Evolutionary conservation across 2,888 invertebrate species (phyloP).

Genomic region (Serrognathus titanus): DNA sequence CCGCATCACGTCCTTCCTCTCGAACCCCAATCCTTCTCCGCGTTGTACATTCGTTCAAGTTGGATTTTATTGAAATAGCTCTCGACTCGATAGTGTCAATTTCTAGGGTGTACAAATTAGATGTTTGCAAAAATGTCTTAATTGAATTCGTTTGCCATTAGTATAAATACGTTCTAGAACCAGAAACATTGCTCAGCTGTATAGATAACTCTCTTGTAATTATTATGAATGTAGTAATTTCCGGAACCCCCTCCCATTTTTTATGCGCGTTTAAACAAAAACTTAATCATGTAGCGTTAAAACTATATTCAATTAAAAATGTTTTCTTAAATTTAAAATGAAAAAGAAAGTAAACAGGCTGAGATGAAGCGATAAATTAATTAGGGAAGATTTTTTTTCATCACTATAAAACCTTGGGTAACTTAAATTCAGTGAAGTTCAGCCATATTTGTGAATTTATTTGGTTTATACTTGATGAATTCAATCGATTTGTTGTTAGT

Average conservation of each 20-base stretch:
- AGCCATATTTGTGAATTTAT: too few relatives aligned
- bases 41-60: slow-evolving; percentile 23
- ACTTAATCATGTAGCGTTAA: neutral
- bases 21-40: slow-evolving; percentile 6
- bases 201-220: slow-evolving; percentile 10
- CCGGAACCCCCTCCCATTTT: neutral
- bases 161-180: slow-evolving; percentile 47
- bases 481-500: too few relatives aligned
- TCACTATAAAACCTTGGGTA: too few relatives aligned
- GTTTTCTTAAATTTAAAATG: too few relatives aligned
- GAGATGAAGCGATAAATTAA: too few relatives aligned
- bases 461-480: too few relatives aligned
- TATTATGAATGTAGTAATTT: slow-evolving; percentile 2
- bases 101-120: slow-evolving; percentile 37
- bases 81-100: slow-evolving; percentile 45
- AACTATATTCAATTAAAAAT: neutral
- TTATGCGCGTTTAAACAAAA: neutral
- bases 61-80: slow-evolving; percentile 47
- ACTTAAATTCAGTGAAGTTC: too few relatives aligned
- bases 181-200: slow-evolving; percentile 47
- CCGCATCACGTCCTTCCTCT: slow-evolving; percentile 7
- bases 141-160: slow-evolving; percentile 38
- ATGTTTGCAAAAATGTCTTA: slow-evolving; percentile 36
- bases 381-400: too few relatives aligned
- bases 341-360: too few relatives aligned